Percentiles rank a stretch among this genome's conserved stretches.
Evolutionary conservation across 1,140 invertebrate genomes (phyloP).

Genomic region (Anagrus nilaparvatae): DNA sequence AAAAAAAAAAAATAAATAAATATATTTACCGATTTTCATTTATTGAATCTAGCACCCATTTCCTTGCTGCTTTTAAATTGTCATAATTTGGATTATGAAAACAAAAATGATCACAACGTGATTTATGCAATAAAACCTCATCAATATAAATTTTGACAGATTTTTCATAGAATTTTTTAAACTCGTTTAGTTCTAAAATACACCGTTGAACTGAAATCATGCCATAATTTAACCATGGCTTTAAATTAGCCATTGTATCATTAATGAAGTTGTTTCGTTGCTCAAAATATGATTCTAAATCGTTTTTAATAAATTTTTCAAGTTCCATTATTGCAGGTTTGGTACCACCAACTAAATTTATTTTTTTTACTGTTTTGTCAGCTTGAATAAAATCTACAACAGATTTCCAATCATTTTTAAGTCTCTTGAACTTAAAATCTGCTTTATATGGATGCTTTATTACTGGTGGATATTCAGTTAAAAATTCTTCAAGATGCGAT

Average conservation of each 20-base stretch:
- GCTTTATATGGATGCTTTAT: conserved; percentile 58
- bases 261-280: conserved; percentile 73
- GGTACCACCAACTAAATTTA: conserved; percentile 66
- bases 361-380: conserved; percentile 58
- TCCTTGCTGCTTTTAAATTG: conserved; percentile 59
- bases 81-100: conserved; percentile 82
- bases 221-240: conserved; percentile 89
- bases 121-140: conserved; percentile 72
- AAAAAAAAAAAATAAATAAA: no score
- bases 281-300: conserved; percentile 55
- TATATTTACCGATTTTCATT: conserved; percentile 57
- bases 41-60: conserved; percentile 74
- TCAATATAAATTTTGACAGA: conserved; percentile 73
- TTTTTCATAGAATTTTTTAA: conserved; percentile 49
- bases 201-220: conserved; percentile 71
- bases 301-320: conserved; percentile 57
- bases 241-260: conserved; percentile 67
- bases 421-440: conserved; percentile 22
- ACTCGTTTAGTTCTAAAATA: conserved; percentile 62
- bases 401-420: conserved; percentile 58
- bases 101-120: conserved; percentile 84
- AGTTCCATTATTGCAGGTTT: conserved; percentile 54
- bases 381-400: conserved; percentile 53
- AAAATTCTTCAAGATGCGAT: conserved; percentile 58
- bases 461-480: conserved; percentile 76